phyloP scores from a whole-genome alignment of 2,888 invertebrate species.

The Hypomecis atomaria region DNA sequence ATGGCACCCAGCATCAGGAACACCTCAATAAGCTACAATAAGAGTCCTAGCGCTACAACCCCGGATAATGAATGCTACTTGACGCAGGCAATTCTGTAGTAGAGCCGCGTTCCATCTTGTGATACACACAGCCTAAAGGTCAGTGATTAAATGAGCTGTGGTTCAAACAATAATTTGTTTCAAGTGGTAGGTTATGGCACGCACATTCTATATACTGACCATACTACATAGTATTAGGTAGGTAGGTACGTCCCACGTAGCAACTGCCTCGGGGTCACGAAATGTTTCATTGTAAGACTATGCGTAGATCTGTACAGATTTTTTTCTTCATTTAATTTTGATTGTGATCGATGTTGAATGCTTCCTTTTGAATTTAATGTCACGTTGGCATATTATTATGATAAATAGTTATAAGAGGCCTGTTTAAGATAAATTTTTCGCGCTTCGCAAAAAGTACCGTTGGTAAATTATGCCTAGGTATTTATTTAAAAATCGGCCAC shows the following conservation, averaged over 20 bases:
- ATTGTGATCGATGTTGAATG: conserved; percentile 2
- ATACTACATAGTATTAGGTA: too few species aligned
- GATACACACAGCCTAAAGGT: neutral
- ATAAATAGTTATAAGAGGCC: neutral
- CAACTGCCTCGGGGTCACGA: conserved; percentile 1
- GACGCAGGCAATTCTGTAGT: too few species aligned
- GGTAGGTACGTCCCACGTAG: neutral
- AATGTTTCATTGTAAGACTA: neutral
- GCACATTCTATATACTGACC: neutral
- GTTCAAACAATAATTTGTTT: conserved; percentile 19
- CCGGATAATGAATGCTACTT: too few species aligned
- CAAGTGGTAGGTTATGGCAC: conserved; percentile 26
- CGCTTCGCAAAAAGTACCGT: too few species aligned
- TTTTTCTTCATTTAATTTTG: neutral
- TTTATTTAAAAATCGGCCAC: too few species aligned
- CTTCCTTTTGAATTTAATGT: neutral
- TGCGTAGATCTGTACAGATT: neutral
- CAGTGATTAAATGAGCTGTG: conserved; percentile 7
- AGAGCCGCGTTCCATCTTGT: too few species aligned
- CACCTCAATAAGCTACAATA: too few species aligned
- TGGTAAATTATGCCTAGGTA: too few species aligned
- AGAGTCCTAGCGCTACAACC: too few species aligned
- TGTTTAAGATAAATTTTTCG: neutral
- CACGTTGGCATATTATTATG: neutral
- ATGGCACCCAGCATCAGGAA: too few species aligned